These are phyloP conservation scores for Globia sparganii DNA, from an alignment of 2,888 invertebrate genomes.

Conservation along the genomic window DNA sequence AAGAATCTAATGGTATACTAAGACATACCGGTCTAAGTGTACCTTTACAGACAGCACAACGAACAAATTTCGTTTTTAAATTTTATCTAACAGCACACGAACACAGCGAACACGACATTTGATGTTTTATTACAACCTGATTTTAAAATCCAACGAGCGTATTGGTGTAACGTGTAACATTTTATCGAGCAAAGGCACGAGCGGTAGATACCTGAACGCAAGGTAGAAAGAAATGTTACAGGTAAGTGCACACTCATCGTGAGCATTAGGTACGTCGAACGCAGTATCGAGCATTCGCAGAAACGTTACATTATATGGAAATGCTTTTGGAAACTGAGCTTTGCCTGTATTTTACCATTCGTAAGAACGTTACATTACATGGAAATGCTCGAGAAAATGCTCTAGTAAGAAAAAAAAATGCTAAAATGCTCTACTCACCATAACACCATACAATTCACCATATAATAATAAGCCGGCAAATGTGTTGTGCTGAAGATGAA, in stretches of 20 bases:
- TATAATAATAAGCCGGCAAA: conserved; percentile 25
- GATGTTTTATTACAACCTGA: not conserved
- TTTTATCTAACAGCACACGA: not conserved
- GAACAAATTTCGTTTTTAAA: too few relatives aligned
- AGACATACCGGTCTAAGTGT: too few relatives aligned
- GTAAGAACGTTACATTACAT: not conserved
- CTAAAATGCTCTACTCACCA: too few relatives aligned
- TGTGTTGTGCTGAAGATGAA: conserved; percentile 45
- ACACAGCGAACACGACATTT: not conserved
- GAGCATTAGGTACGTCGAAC: not conserved
- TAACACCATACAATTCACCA: not conserved
- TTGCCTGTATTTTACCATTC: not conserved
- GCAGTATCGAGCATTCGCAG: too few relatives aligned
- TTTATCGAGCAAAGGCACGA: not conserved
- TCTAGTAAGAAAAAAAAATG: too few relatives aligned
- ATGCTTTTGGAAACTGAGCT: not conserved
- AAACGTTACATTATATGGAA: not conserved
- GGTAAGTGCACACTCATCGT: not conserved
- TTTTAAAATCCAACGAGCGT: not conserved
- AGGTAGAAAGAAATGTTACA: not conserved
- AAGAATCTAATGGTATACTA: too few relatives aligned
- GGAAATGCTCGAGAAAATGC: not conserved
- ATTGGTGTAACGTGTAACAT: not conserved
- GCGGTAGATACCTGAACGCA: not conserved
- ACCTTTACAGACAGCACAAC: too few relatives aligned